These are phyloP conservation scores for Gastrophysa polygoni DNA, from an alignment of 2,888 invertebrate genomes.

Conservation along the genomic window DNA sequence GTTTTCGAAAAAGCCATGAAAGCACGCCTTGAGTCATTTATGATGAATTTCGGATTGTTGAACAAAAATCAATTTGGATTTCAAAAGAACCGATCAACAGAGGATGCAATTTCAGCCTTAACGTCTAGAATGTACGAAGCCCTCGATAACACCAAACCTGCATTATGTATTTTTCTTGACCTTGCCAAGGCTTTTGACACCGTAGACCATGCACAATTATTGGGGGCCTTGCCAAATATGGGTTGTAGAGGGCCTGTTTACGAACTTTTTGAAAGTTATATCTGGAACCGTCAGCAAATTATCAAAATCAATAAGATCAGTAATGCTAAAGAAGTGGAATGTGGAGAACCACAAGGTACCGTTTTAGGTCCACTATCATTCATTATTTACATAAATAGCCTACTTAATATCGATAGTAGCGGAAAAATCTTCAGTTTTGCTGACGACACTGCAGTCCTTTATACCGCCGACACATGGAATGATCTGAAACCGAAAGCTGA, in stretches of 20 bases:
- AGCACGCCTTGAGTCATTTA: background rate
- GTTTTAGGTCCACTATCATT: background rate
- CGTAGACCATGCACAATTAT: too few relatives aligned
- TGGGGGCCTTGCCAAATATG: too few relatives aligned
- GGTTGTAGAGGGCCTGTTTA: too few relatives aligned
- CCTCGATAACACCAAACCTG: too few relatives aligned
- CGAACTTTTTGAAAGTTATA: too few relatives aligned
- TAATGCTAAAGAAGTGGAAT: background rate
- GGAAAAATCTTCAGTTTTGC: background rate
- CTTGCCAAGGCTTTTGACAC: too few relatives aligned
- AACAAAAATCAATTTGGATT: constrained; percentile 4
- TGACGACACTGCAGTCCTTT: background rate
- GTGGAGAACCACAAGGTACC: background rate
- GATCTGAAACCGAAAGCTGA: background rate
- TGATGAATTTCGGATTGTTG: constrained; percentile 1
- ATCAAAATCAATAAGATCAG: background rate
- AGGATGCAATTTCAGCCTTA: too few relatives aligned
- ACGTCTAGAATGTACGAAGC: too few relatives aligned
- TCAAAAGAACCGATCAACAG: constrained; percentile 6
- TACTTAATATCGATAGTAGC: background rate
- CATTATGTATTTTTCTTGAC: too few relatives aligned
- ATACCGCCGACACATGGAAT: too few relatives aligned
- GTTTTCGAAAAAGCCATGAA: constrained; percentile 1
- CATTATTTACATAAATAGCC: background rate
- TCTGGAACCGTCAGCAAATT: background rate